Base-by-base conservation (phyloP, 2,888 invertebrate species). In the Limnephilus marmoratus region DNA sequence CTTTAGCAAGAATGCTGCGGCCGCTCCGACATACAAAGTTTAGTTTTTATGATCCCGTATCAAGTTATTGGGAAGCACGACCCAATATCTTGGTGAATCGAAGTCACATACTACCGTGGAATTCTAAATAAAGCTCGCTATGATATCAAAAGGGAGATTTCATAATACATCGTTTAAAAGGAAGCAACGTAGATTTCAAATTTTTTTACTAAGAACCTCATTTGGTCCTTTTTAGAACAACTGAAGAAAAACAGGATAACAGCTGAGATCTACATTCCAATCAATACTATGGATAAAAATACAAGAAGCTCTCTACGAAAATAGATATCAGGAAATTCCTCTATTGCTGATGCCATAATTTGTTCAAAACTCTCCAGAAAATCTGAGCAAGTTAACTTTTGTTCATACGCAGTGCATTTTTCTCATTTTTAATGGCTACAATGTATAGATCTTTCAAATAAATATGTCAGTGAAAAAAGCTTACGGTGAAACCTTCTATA, bases 211-310 rank as follows among this genome's bases (percentile, higher is more conserved):
- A 82, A 5, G 34, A 82, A 82, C 82, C 41, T 37, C 45, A 49
- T 49, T 49, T 86, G n/a, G 37, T 45, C 53, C 31, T 68, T 86
- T n/a, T 29, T 37, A n/a, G 49, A 86, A 86, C 45, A n/a, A 68
- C 31, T 31, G 15, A 29, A 88, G 24, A 37, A 68, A 88, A 88
- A 88, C 88, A 88, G 88, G 88, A 88, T 88, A 49, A 88, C 88
- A 88, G 86, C 86, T 86, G 86, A 86, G 88, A 88, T 68, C 88
- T 88, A 88, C 88, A 88, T 88, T 88, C 88, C 68, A 68, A n/a
- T 68, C 24, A 68, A 68, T 9, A 68, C 68, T 68, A 24, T 68
- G 68, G 68, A 68, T 68, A 24, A 68, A 68, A 68, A 2, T n/a
- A 68, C n/a, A 68, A 1, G 24, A 68, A 68, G 68, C 24, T 68